Evolutionary conservation across 2,113 vertebrate species (phyloP).

Genomic region (Ictalurus furcatus): DNA sequence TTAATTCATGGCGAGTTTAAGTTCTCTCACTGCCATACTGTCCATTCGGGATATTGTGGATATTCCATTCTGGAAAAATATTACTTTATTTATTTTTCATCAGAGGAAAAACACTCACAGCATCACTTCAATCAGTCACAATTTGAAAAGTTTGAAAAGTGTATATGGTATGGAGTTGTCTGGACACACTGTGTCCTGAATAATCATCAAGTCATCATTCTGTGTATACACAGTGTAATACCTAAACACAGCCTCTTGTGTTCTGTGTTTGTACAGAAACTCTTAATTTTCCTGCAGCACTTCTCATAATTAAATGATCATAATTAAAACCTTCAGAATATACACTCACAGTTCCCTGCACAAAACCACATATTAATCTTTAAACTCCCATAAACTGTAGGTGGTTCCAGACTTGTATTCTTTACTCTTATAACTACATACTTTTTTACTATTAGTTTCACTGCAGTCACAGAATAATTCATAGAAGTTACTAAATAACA

Average conservation of each 20-base stretch:
- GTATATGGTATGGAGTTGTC: background rate
- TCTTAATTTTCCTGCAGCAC: background rate
- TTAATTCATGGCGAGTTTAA: conserved; percentile 17
- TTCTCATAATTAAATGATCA: background rate
- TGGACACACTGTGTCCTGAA: background rate
- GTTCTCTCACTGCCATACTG: background rate
- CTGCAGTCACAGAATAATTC: background rate
- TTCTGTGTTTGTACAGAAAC: background rate
- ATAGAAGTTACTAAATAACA: background rate
- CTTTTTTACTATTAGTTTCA: background rate
- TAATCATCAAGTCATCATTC: background rate
- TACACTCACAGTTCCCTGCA: background rate
- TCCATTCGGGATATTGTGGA: background rate
- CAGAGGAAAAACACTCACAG: background rate
- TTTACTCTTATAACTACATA: background rate
- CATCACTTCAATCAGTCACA: background rate
- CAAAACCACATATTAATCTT: background rate
- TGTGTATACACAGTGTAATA: background rate
- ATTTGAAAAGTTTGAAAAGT: background rate
- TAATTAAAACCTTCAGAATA: background rate
- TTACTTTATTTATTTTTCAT: conserved; percentile 16
- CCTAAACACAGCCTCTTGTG: background rate
- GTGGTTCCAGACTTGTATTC: background rate
- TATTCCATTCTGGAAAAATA: background rate
- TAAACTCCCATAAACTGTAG: background rate